A percentile compares a stretch with the other conserved stretches of the same genome.
phyloP scores from a whole-genome alignment of 2,797 vertebrate species.

The Coilia nasus region DNA sequence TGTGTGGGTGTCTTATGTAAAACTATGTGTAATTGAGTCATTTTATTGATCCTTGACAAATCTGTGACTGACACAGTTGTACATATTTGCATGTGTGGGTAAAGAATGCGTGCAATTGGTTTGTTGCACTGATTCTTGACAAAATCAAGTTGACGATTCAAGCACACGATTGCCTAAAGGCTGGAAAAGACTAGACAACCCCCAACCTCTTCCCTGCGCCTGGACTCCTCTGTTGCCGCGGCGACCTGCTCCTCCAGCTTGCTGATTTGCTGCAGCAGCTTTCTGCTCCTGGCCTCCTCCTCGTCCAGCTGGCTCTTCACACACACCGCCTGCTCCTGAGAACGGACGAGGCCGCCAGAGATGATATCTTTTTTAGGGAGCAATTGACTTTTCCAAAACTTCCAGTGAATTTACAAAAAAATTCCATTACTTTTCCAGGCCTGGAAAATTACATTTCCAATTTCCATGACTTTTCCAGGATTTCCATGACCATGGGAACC shows the following conservation, averaged over 20 bases:
- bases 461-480: no score
- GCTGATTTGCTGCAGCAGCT: conserved; percentile 82
- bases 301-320: conserved; percentile 84
- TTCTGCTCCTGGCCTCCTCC: conserved; percentile 85
- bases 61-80: no score
- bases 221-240: conserved; percentile 76
- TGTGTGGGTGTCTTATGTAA: background rate
- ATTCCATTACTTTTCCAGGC: no score
- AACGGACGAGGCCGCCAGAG: conserved; percentile 27
- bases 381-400: no score
- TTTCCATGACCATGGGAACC: no score
- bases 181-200: background rate
- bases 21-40: background rate
- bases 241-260: conserved; percentile 87
- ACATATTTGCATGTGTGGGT: no score
- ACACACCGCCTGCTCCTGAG: conserved; percentile 81
- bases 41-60: no score
- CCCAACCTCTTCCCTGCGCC: conserved; percentile 67
- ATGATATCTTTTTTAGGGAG: background rate
- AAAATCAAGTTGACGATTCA: no score
- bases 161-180: background rate
- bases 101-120: no score
- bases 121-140: no score
- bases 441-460: no score
- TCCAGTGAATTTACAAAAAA: no score